Percentiles rank a stretch among this genome's conserved stretches.
These are phyloP conservation scores for Thamnophis sirtalis DNA, from an alignment of 2,113 vertebrate species.

Conservation along the genomic window DNA sequence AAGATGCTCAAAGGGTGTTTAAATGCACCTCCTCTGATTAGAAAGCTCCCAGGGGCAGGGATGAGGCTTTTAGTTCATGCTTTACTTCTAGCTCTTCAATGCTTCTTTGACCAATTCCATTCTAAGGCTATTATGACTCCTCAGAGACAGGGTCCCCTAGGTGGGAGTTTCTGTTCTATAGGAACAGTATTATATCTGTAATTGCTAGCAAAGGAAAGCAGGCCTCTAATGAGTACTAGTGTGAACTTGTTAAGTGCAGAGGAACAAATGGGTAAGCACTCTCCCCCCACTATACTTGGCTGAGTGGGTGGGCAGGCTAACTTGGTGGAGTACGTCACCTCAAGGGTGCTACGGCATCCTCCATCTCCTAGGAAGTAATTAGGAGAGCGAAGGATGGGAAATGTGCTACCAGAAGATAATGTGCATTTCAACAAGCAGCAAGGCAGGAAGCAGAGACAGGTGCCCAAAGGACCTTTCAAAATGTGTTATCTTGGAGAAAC, in stretches of 20 bases:
- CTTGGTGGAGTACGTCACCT: neutral
- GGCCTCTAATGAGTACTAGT: neutral
- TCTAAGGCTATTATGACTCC: neutral
- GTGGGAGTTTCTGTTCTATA: neutral
- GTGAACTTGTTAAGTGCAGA: neutral
- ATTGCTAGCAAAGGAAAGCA: neutral
- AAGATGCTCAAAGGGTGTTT: neutral
- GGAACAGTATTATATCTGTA: neutral
- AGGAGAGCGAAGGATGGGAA: slow-evolving; percentile 12
- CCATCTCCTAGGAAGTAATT: neutral
- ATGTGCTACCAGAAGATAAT: slow-evolving; percentile 28
- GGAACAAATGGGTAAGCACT: neutral
- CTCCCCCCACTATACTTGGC: neutral
- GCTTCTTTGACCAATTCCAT: neutral
- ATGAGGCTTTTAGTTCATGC: neutral
- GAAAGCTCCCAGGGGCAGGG: neutral
- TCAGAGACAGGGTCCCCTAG: neutral
- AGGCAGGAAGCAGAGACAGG: slow-evolving; percentile 32
- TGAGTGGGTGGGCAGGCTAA: neutral
- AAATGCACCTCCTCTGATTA: neutral
- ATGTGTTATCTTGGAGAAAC: slow-evolving; percentile 46
- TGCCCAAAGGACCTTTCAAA: slow-evolving; percentile 33
- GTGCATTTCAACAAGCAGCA: neutral
- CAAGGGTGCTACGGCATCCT: neutral
- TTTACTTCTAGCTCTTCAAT: neutral